Evolutionary conservation across 1,140 invertebrate genomes (phyloP), one percentile per base, ranked within the genome.

Genomic region (Drosophila sp.): DNA sequence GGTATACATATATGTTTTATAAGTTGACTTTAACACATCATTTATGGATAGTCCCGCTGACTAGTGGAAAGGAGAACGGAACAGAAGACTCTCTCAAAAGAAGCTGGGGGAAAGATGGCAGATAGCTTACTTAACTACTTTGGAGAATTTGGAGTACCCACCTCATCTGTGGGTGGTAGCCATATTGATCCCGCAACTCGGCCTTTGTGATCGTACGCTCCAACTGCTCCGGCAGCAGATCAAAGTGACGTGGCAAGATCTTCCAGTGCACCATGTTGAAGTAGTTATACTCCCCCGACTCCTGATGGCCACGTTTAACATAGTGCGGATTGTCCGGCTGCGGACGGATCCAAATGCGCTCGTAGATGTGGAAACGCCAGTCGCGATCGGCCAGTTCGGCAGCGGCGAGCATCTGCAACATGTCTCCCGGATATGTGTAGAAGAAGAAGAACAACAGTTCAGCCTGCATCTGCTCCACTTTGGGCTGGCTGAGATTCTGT

Each of bases 51-150:
- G 36, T 38, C n/a, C 4, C 36, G 5, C n/a, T 13, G 98, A 99
- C 94, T 99, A 92, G 97, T 99, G 8, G 27, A 7, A 50, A 1
- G 32, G 25, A 27, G 8, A 13, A 0, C 6, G 21, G 11, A 48
- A 48, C 21, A 48, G 25, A 5, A 7, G 3, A 9, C 11, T 4
- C 36, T 8, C 41, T 65, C n/a, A 54, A 16, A 64, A 64, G 16
- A 64, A 64, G 51, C 63, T 56, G 40, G n/a, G 8, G 13, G 14
- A 16, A 18, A 21, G 13, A 6, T 27, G 1, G 9, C 3, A 27
- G 16, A 56, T 1, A 56, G 14, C 7, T 32, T 25, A 14, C 7
- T 36, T 9, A 43, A n/a, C 16, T 32, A 27, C 45, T 66, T 41
- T 11, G 21, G 38, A 32, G 53, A 1, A 14, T 40, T 25, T 7